Evolutionary conservation across 1,140 invertebrate genomes (phyloP).

Genomic region (Drosophila malerkotliana): DNA sequence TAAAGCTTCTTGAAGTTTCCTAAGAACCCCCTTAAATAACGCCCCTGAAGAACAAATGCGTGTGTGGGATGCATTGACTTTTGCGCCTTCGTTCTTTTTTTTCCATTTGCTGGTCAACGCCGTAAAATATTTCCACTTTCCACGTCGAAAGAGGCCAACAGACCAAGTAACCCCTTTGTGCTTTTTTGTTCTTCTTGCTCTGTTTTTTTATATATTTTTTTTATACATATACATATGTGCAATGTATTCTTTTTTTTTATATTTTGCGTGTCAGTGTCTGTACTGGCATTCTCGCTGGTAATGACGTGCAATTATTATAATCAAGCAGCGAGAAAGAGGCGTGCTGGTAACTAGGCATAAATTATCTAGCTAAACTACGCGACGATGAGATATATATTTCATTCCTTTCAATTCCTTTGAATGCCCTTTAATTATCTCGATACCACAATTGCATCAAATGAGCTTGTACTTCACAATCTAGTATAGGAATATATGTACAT

Average conservation of each 20-base stretch:
- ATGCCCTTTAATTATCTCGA: constrained; percentile 26
- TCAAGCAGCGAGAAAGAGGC: constrained; percentile 27
- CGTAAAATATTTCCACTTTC: constrained; percentile 32
- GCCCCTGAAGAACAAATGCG: neutral
- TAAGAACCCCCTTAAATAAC: neutral
- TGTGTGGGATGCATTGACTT: constrained; percentile 32
- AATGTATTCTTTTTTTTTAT: neutral
- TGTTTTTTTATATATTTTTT: neutral
- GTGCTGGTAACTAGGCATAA: constrained; percentile 43
- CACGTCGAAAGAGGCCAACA: constrained; percentile 23
- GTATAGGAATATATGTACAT: neutral
- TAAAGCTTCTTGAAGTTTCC: too few relatives aligned
- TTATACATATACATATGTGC: neutral
- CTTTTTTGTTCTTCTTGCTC: neutral
- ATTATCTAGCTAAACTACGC: constrained; percentile 14
- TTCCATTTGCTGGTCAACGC: constrained; percentile 22
- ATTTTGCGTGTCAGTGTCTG: neutral
- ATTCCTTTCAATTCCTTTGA: constrained; percentile 12
- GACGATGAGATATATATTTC: constrained; percentile 6
- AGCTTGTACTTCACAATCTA: neutral
- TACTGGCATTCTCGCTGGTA: neutral
- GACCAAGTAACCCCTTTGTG: constrained; percentile 1
- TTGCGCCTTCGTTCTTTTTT: constrained; percentile 29
- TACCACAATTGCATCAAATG: neutral
- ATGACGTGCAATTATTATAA: constrained; percentile 51